Base-by-base conservation (phyloP, 2,113 vertebrate genomes). In the Nymphicus hollandicus region DNA sequence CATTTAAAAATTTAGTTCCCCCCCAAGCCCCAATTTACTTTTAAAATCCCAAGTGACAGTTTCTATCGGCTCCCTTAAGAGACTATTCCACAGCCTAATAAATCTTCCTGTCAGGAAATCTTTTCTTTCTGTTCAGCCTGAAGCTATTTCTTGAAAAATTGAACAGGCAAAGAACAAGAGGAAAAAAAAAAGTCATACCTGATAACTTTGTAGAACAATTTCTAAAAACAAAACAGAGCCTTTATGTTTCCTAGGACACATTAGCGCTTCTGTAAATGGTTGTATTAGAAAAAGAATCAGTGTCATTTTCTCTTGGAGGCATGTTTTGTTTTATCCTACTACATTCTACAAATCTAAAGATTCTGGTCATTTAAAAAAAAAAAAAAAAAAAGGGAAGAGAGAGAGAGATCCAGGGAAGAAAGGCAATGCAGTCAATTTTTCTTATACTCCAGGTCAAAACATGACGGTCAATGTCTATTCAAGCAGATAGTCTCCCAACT, bases 111-210 rank as follows among this genome's bases (percentile, higher is more conserved):
- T 80, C 79, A 90, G 86, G 79, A 94, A 92, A 79, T 52, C 29
- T 94, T 69, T 81, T 90, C 47, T 81, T 73, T 68, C 49, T 50
- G 22, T 81, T 94, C 65, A 86, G 55, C 33, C 81, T 94, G 73
- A 91, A 95, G 55, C 81, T 89, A 88, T n/a, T 35, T 90, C 64
- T 82, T 85, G 65, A 93, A 91, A 96, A 94, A 77, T 7, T 78
- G 49, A 84, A 50, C 10, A 82, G 46, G 29, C n/a, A 92, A 78
- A 86, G 84, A 65, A 37, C 2, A 24, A 17, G 3, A 7, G 1
- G 4, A 13, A 43, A 35, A 6, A 43, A 88, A 53, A 78, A 43
- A n/a, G n/a, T 10, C 7, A 11, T 22, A 78, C 33, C 52, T 69
- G 41, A 73, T 86, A 91, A 79, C 27, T 81, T 24, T 44, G 33